Conservation (phyloP, 2,113 vertebrate species). For the Martes martes region DNA sequence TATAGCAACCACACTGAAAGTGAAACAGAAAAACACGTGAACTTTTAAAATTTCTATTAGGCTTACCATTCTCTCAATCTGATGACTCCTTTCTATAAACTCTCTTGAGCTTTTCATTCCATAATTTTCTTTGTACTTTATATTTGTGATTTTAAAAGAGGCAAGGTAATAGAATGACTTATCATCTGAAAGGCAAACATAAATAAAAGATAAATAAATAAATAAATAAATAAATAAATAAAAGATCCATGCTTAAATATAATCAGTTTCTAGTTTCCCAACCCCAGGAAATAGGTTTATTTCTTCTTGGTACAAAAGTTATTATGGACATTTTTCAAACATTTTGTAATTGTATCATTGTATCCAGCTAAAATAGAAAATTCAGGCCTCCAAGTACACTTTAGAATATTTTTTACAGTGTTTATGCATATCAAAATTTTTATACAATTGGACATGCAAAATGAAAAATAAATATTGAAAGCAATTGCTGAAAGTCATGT, state of each 20-base stretch:
- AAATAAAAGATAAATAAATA: slow-evolving; percentile 10
- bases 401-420: background rate
- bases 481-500: background rate
- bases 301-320: background rate
- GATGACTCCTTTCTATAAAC: slow-evolving; percentile 69
- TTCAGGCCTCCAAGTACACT: background rate
- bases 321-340: background rate
- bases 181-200: slow-evolving; percentile 69
- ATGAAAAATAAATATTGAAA: slow-evolving; percentile 21
- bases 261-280: background rate
- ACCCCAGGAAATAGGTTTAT: background rate
- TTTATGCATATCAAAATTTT: background rate
- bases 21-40: background rate
- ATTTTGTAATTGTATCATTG: background rate
- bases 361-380: background rate
- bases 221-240: no score
- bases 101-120: slow-evolving; percentile 63
- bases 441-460: background rate
- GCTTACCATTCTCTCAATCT: slow-evolving; percentile 75
- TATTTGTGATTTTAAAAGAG: slow-evolving; percentile 72
- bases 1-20: background rate
- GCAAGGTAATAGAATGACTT: slow-evolving; percentile 73
- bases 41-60: background rate
- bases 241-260: background rate
- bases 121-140: slow-evolving; percentile 73